Conservation (phyloP, 2,113 vertebrate genomes). For the Pimephales promelas region DNA sequence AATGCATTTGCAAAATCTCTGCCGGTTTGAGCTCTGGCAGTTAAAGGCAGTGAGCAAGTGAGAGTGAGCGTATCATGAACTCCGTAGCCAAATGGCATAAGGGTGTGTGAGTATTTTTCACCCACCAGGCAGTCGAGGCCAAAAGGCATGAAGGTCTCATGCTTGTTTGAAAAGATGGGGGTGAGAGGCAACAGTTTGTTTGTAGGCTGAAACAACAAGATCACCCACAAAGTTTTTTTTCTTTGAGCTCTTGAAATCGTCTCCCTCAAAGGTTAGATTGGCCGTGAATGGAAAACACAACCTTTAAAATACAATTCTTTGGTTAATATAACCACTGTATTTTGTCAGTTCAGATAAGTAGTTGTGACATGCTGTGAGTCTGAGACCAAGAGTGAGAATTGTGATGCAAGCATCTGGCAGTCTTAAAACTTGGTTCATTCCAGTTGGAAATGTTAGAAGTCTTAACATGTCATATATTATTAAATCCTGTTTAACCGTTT, state of each 20-base stretch:
- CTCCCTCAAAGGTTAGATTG: constrained; percentile 17
- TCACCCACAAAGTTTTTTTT: constrained; percentile 71
- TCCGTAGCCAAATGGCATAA: constrained; percentile 66
- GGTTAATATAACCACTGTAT: neutral
- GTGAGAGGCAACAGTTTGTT: constrained; percentile 55
- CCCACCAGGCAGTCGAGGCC: constrained; percentile 50
- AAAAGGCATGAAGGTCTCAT: constrained; percentile 58
- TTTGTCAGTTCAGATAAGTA: neutral
- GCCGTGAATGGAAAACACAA: neutral
- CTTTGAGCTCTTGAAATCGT: constrained; percentile 35
- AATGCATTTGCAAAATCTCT: neutral
- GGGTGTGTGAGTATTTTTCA: constrained; percentile 36
- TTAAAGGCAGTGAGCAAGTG: neutral
- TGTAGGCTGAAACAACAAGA: constrained; percentile 71
- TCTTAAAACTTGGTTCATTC: constrained; percentile 5
- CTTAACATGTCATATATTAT: constrained; percentile 7
- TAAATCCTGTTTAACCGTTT: neutral
- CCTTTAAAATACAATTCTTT: neutral
- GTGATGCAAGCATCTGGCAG: constrained; percentile 20
- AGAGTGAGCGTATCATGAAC: constrained; percentile 35
- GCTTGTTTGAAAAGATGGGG: constrained; percentile 49
- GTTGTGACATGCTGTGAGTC: constrained; percentile 10
- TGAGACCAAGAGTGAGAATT: constrained; percentile 13
- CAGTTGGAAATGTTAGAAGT: neutral
- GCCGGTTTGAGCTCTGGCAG: constrained; percentile 2